Conservation (phyloP, 2,888 invertebrate species). For the Drosophila monieri region DNA sequence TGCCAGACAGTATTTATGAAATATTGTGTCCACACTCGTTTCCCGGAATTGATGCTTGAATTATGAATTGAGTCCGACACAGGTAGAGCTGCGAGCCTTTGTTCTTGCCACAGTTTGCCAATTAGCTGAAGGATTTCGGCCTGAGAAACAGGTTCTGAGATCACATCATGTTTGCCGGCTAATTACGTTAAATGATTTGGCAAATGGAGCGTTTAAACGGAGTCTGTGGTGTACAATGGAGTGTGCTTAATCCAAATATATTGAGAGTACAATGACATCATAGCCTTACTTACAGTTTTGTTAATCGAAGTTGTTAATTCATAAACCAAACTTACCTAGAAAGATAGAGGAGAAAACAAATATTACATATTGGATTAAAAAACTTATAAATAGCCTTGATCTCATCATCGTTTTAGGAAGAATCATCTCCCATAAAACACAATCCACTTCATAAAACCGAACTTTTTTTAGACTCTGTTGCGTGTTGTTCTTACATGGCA, state of each 20-base stretch:
- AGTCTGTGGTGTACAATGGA: not conserved
- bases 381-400: constrained; percentile 14
- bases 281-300: constrained; percentile 36
- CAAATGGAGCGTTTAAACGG: constrained; percentile 23
- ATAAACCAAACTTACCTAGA: constrained; percentile 57
- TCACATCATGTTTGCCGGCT: constrained; percentile 26
- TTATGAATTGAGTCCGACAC: constrained; percentile 33
- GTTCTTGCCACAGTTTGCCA: constrained; percentile 32
- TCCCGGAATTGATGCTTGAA: constrained; percentile 36
- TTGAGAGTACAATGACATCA: not conserved
- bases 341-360: constrained; percentile 11
- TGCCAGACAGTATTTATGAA: constrained; percentile 42
- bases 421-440: constrained; percentile 21
- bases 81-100: constrained; percentile 31
- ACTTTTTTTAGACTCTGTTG: constrained; percentile 5
- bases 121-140: constrained; percentile 53
- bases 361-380: constrained; percentile 14
- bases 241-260: constrained; percentile 15
- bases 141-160: constrained; percentile 44
- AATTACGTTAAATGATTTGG: constrained; percentile 55
- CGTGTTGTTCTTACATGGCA: constrained; percentile 41
- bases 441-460: constrained; percentile 31
- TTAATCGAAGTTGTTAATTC: not conserved
- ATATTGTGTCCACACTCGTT: constrained; percentile 40
- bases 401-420: constrained; percentile 2